phyloP scores from a whole-genome alignment of 2,113 vertebrate species.

The Motacilla tschutschensis region DNA sequence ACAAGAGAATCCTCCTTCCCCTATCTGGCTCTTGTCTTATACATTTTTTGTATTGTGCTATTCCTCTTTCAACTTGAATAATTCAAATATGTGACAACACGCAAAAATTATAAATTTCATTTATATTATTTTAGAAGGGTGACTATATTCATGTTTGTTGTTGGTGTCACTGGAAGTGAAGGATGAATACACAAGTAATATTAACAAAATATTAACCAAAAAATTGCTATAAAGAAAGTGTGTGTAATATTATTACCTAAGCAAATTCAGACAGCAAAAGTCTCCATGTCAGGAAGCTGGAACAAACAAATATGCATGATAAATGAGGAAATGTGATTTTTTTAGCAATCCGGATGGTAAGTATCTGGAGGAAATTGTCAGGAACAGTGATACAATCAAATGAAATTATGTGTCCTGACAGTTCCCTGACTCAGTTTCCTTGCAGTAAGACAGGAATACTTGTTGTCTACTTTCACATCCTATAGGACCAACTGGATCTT shows the following conservation, averaged over 20 bases:
- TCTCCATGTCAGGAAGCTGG: background rate
- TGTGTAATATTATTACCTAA: background rate
- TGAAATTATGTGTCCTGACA: background rate
- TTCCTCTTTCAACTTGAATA: background rate
- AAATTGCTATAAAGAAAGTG: background rate
- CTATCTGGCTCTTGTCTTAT: background rate
- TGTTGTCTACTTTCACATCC: background rate
- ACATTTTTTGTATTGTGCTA: background rate
- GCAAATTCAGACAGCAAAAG: background rate
- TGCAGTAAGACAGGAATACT: background rate
- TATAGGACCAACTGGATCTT: background rate
- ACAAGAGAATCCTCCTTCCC: background rate
- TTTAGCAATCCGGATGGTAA: background rate
- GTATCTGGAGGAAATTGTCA: background rate
- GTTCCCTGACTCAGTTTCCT: background rate
- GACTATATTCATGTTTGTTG: background rate
- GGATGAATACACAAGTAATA: background rate
- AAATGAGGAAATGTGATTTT: background rate
- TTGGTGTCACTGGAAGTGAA: background rate
- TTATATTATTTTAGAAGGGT: background rate
- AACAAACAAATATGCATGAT: background rate
- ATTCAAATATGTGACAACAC: background rate
- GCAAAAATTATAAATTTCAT: background rate
- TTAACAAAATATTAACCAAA: background rate
- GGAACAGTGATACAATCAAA: background rate